Percentiles rank a stretch among this genome's conserved stretches.
These are phyloP conservation scores for Ornithoptera priamus DNA, from an alignment of 2,888 invertebrate genomes.

Conservation along the genomic window DNA sequence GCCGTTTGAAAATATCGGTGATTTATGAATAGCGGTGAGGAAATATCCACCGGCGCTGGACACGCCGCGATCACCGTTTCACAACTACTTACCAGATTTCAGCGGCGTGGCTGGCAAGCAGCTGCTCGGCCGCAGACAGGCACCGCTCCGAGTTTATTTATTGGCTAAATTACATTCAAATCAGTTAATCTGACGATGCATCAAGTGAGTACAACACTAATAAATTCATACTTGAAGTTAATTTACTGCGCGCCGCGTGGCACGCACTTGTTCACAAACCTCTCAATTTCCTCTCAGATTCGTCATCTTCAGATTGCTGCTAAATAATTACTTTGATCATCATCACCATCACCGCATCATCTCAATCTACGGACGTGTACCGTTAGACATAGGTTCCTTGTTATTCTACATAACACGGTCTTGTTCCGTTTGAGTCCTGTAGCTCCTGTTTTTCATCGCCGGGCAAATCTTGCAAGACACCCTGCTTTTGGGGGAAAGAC, in stretches of 20 bases:
- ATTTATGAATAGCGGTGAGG: conserved; percentile 19
- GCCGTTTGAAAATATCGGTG: conserved; percentile 8
- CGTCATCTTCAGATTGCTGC: too few relatives aligned
- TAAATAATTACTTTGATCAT: too few relatives aligned
- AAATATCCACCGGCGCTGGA: conserved; percentile 3
- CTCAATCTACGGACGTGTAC: too few relatives aligned
- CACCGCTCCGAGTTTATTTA: conserved; percentile 21
- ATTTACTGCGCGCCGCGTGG: conserved; percentile 14
- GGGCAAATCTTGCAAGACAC: too few relatives aligned
- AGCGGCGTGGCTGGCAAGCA: conserved; percentile 9
- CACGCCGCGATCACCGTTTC: conserved; percentile 11
- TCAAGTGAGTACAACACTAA: conserved; percentile 27
- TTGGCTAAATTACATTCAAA: conserved; percentile 28
- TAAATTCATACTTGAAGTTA: conserved; percentile 28
- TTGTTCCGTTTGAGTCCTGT: too few relatives aligned
- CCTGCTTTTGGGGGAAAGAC: too few relatives aligned
- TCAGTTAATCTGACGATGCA: conserved; percentile 29
- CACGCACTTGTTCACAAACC: neutral
- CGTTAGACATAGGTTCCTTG: too few relatives aligned
- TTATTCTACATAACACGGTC: too few relatives aligned
- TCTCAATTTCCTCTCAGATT: too few relatives aligned
- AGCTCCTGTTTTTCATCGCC: too few relatives aligned
- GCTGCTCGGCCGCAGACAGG: conserved; percentile 5
- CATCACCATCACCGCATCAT: too few relatives aligned
- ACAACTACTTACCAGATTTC: conserved; percentile 20